Evolutionary conservation across 2,113 vertebrate species (phyloP).

Genomic region (Oncorhynchus nerka): DNA sequence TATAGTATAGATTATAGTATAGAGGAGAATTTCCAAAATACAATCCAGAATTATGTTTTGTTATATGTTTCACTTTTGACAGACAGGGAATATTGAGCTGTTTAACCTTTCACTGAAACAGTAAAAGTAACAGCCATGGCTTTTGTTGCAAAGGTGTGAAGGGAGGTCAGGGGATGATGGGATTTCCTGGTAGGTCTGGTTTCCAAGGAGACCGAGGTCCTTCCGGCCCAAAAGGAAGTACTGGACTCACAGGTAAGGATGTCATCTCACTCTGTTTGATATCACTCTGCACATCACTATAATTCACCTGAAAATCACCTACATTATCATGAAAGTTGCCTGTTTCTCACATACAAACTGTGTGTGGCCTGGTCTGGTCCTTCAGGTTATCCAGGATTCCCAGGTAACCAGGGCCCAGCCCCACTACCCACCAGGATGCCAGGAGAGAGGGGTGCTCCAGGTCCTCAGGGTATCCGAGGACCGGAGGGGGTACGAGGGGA

Average conservation of each 20-base stretch:
- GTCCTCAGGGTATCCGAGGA: conserved; percentile 78
- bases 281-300: not conserved
- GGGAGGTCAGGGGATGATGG: conserved; percentile 86
- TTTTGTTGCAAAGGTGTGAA: conserved; percentile 73
- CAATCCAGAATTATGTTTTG: not conserved
- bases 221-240: conserved; percentile 83
- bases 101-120: not conserved
- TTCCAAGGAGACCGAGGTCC: conserved; percentile 82
- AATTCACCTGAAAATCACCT: too few species aligned
- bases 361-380: not conserved
- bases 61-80: not conserved
- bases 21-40: not conserved
- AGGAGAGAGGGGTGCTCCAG: conserved; percentile 74
- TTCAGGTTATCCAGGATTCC: conserved; percentile 77
- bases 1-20: not conserved
- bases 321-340: not conserved
- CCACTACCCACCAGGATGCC: conserved; percentile 67
- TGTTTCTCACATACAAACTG: too few species aligned
- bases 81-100: too few species aligned
- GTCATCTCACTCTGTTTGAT: not conserved
- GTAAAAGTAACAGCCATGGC: not conserved
- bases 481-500: conserved; percentile 75
- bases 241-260: conserved; percentile 78
- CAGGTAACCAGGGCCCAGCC: conserved; percentile 76
- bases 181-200: conserved; percentile 78